These are phyloP conservation scores for Julus scanicus DNA, from an alignment of 2,888 invertebrate species.

Conservation along the genomic window DNA sequence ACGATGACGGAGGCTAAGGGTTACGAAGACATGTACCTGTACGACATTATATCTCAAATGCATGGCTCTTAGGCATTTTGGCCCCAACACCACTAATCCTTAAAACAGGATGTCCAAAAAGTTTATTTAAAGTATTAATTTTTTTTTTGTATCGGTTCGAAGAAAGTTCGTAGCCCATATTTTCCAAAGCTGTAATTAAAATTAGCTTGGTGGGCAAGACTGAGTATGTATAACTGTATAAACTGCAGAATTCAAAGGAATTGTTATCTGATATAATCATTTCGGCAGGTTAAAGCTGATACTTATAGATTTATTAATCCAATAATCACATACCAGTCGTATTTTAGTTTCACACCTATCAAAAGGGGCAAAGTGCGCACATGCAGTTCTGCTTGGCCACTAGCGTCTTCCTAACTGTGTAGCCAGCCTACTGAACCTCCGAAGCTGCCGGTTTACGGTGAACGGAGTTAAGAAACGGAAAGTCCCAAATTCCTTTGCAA, in stretches of 20 bases:
- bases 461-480: neutral
- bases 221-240: neutral
- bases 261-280: no score
- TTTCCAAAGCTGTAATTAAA: neutral
- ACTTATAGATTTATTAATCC: neutral
- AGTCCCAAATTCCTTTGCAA: neutral
- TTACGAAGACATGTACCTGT: constrained; percentile 27
- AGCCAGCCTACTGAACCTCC: constrained; percentile 1
- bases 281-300: neutral
- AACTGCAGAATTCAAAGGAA: neutral
- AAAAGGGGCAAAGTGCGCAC: neutral
- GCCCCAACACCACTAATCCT: neutral
- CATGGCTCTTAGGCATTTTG: constrained; percentile 11
- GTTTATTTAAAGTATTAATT: constrained; percentile 25
- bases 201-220: neutral
- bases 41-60: constrained; percentile 10
- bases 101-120: neutral
- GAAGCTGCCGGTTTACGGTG: neutral
- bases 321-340: neutral
- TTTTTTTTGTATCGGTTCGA: neutral
- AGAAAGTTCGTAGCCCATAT: neutral
- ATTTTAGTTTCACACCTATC: neutral
- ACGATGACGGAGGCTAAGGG: constrained; percentile 14
- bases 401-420: constrained; percentile 22
- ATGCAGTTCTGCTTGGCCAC: neutral